These are phyloP conservation scores for Chrysemys picta DNA, from an alignment of 2,113 vertebrate species.

Conservation along the genomic window DNA sequence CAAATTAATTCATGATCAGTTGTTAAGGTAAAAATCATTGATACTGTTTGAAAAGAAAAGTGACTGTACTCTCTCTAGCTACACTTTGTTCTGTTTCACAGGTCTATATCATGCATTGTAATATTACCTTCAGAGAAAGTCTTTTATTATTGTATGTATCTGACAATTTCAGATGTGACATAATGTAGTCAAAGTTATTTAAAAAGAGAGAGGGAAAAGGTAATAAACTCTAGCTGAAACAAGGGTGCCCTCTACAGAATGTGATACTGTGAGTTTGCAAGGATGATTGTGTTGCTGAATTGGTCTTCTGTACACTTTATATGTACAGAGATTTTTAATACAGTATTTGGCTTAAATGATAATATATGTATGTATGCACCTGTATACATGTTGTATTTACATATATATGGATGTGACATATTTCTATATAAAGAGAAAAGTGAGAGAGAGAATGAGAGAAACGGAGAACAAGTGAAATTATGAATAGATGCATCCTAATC, in stretches of 20 bases:
- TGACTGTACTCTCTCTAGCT: neutral
- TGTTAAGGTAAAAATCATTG: conserved; percentile 33
- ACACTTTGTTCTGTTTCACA: conserved; percentile 28
- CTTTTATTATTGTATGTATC: neutral
- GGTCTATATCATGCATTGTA: conserved; percentile 2
- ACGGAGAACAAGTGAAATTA: neutral
- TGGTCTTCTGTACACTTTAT: neutral
- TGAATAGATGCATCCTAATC: neutral
- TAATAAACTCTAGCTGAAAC: conserved; percentile 46
- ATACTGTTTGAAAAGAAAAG: conserved; percentile 29
- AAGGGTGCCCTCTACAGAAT: conserved; percentile 78
- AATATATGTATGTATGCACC: neutral
- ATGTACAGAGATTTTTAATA: neutral
- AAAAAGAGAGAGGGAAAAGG: neutral
- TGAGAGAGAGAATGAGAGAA: neutral
- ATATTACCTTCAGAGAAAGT: conserved; percentile 28
- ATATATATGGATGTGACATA: neutral
- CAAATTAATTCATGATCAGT: conserved; percentile 43
- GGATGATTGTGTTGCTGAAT: neutral
- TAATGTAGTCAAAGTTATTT: neutral
- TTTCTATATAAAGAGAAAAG: neutral
- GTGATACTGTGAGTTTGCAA: neutral
- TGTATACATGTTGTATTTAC: neutral
- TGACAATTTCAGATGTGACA: conserved; percentile 38
- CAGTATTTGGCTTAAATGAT: neutral